Base-by-base conservation (phyloP, 2,797 vertebrate species). In the Rhodeus uyekii region DNA sequence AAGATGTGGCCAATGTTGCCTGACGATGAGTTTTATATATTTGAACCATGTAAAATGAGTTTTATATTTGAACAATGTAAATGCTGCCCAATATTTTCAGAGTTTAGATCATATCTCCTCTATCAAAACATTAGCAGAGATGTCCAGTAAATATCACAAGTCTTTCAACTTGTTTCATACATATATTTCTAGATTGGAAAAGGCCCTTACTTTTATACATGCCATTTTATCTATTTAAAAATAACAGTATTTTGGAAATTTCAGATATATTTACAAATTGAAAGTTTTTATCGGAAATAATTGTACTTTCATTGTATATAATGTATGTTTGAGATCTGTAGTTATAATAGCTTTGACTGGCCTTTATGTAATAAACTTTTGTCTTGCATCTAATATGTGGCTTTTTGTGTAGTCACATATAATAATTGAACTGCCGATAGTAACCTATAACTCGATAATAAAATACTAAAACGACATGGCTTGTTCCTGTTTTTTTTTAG, bases 391-490 rank as follows among this genome's bases (percentile, higher is more conserved):
- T 82, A 80, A 88, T 78, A 95, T 93, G 93, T 91, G 94, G 93
- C 89, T 90, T 93, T 94, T 91, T 91, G 90, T 93, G 39, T 58
- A 58, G 53, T 95, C 95, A 95, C 92, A 93, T 95, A 34, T 93
- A 97, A 96, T 95, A 96, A 95, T 95, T 95, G 96, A 95, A 94
- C 91, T 95, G 94, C 94, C 96, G 95, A 93, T 96, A 96, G 14
- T 50, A 67, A 16, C 75, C 12, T 63, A 27, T 78, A 78, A 50
- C 42, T 50, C 24, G 3, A 95, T 94, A 94, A 96, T 97, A 97
- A 97, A 96, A 90, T 88, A 90, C 90, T 92, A 92, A 92, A 90
- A 91, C 87, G 61, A 89, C 42, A 69, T 18, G 8, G 3, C 38
- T n/a, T 76, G 24, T 72, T 29, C 12, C 22, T 1, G 9, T 4